Evolutionary conservation across 2,888 invertebrate genomes (phyloP), one percentile per base, ranked within the genome.

Genomic region (Scaptomyza reducta): DNA sequence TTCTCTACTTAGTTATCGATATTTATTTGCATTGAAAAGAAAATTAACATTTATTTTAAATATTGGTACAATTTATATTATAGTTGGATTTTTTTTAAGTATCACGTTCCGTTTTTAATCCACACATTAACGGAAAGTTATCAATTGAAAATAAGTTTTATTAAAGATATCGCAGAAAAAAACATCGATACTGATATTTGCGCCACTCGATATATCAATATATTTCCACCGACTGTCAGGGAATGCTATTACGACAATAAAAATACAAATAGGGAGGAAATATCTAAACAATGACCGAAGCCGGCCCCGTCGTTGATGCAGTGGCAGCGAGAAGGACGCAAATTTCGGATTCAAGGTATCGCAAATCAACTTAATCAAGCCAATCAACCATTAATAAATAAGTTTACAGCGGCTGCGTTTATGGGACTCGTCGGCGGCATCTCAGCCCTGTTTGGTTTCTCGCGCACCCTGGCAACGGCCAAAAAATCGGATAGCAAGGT

Each of bases 381-480:
- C 38, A 7, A 49, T n/a, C 29, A 16, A 25, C 0, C 25, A 38
- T 11, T 13, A 40, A 40, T 40, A 9, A 7, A n/a, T 16, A 16
- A 13, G 11, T 13, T 10, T 54, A 5, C 18, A 92, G 92, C 90
- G 42, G 90, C 89, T n/a, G 84, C 91, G 4, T 92, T 92, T 62
- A 78, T 92, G 61, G 90, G 91, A 0, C 77, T 91, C 6, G 89
- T 92, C 13, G 91, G 90, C 9, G 97, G 97, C 7, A 92, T 96
- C 47, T 96, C 97, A 1, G 94, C 96, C 2, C 88, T 97, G 10
- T 93, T 95, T 79, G 97, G 98, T 6, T 98, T 98, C 91, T 94
- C 96, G 25, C 93, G 94, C 60, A 96, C 97, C 9, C 78, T 98
- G 45, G 94, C 95, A 14, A 93, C 95, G 57, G 96, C 96, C 0